Conservation (phyloP, 2,888 invertebrate species). For the Trachelus troglodyta region DNA sequence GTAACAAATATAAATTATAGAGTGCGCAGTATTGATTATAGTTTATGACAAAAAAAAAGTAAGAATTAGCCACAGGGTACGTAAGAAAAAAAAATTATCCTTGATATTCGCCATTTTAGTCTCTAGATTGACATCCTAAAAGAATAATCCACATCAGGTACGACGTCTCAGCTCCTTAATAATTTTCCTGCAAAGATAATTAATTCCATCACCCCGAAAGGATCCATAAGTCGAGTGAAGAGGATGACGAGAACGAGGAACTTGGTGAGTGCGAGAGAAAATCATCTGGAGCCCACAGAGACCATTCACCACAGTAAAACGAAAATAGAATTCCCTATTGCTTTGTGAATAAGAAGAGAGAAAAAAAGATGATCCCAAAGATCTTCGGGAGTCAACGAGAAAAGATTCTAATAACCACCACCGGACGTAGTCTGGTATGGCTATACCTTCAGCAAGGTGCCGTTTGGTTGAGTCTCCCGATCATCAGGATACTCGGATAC, state of each 20-base stretch:
- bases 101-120: background rate
- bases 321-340: background rate
- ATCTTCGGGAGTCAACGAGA: background rate
- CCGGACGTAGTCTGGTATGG: constrained; percentile 16
- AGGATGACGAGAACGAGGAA: too few relatives aligned
- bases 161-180: too few relatives aligned
- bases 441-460: constrained; percentile 66
- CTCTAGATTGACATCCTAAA: background rate
- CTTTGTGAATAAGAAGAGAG: background rate
- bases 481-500: constrained; percentile 63
- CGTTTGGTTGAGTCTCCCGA: constrained; percentile 58
- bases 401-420: background rate
- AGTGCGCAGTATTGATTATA: background rate
- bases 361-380: background rate
- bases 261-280: background rate
- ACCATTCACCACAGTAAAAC: background rate
- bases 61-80: background rate
- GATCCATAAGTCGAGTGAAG: too few relatives aligned
- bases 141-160: too few relatives aligned
- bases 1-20: background rate
- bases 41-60: background rate
- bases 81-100: background rate
- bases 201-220: too few relatives aligned
- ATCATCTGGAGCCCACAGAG: background rate
- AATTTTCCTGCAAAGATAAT: too few relatives aligned